Evolutionary conservation across 2,797 vertebrate genomes (phyloP), one percentile per base, ranked within the genome.

Genomic region (Ispidina picta): DNA sequence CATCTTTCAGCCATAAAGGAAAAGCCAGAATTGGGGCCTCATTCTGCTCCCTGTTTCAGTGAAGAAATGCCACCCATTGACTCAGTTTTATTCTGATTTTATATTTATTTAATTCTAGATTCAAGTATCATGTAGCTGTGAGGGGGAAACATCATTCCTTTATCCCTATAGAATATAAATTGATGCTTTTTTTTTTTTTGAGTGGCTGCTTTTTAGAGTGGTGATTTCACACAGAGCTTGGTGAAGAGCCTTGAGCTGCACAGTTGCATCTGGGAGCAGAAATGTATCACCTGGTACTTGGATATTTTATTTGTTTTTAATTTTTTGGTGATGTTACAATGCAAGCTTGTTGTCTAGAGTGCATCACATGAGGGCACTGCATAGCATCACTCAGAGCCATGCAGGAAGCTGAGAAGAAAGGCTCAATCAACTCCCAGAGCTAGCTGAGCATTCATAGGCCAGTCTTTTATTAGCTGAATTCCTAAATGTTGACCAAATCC

Each of bases 401-500:
- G 86, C 95, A 96, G 97, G 98, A 98, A 98, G 96, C 84, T 49
- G 92, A 95, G 93, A 96, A 96, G 94, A 97, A 95, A 96, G 94
- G 91, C 95, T 83, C 56, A 91, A 70, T 96, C 95, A 81, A 31
- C 92, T 96, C 90, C 92, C 96, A 96, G 94, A 90, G 96, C 89
- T 82, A 75, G 63, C 55, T 65, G 88, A 83, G 75, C 90, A 97
- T 97, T 97, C 97, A 98, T 97, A 97, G 95, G 96, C 92, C 90
- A 94, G 96, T 71, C 96, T 97, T 98, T 97, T 97, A 98, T 98
- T 97, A 98, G 96, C 92, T 71, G 92, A 96, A 98, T 97, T 98
- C 97, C 98, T 98, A 95, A 98, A 96, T 92, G 97, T 97, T 98
- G 98, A 98, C 97, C 97, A 96, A 96, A 97, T 96, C 96, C 94